Evolutionary conservation across 2,797 vertebrate genomes (phyloP), one percentile per base, ranked within the genome.

Genomic region (Sphaeramia orbicularis): DNA sequence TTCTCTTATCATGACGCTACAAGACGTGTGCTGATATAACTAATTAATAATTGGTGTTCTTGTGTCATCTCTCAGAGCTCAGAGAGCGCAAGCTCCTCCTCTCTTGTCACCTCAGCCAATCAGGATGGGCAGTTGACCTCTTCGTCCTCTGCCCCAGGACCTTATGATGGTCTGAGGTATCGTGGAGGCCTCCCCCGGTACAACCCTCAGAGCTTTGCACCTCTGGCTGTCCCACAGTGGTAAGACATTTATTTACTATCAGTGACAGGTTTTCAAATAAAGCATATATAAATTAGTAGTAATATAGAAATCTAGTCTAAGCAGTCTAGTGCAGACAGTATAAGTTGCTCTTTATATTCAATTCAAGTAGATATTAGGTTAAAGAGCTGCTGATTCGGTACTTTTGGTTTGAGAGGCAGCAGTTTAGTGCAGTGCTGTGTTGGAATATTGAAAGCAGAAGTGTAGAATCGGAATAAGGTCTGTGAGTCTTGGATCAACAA

Each of bases 121-220:
- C 96, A 91, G 82, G 96, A 96, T 76, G 49, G 79, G 30, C 78
- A 91, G 43, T 78, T 93, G 15, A 48, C 66, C 35, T 48, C 89
- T 0, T 75, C 90, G 44, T 49, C 85, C 37, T 83, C 83, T 27
- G 49, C 52, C 44, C 74, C 90, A 49, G 87, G 77, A 73, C 89
- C 76, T 71, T 67, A 90, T 1, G 95, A 96, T 53, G 96, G 94
- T 54, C 52, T 98, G 75, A 94, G 97, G 81, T 95, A 93, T 71
- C 95, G 96, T 0, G 90, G 89, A 11, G 83, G 87, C 80, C 80
- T 91, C 41, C 72, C 79, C 14, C 91, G 89, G 47, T 93, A 90
- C 61, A 93, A 93, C 58, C 93, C 91, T 49, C 87, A 94, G 47
- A 76, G 58, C 47, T 65, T 71, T 9, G 47, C 64, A 61, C 92